phyloP scores from a whole-genome alignment of 2,888 invertebrate genomes.

The Fragum whitleyi region DNA sequence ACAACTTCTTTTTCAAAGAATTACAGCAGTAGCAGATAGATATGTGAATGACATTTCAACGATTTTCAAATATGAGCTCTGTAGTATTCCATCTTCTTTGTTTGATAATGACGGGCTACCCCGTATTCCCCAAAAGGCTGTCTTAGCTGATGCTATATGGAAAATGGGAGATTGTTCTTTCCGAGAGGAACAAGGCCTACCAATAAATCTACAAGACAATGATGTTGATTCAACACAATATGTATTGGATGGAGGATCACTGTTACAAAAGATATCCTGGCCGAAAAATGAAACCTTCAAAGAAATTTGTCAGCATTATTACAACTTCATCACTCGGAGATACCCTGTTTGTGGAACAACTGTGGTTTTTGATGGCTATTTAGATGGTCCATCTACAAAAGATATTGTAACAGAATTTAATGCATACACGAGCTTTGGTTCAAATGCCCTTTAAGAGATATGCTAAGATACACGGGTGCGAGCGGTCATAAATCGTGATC shows the following conservation, averaged over 20 bases:
- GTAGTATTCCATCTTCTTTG: conserved; percentile 32
- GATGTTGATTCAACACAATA: conserved; percentile 20
- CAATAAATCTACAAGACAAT: no score
- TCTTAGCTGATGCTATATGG: conserved; percentile 63
- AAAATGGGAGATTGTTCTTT: background rate
- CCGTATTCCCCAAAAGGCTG: conserved; percentile 56
- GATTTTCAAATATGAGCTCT: conserved; percentile 62
- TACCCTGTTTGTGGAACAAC: conserved; percentile 27
- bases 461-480: no score
- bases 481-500: no score
- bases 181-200: no score
- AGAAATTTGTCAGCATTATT: conserved; percentile 45
- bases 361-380: conserved; percentile 70
- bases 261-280: background rate
- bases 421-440: no score
- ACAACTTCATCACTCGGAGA: conserved; percentile 43
- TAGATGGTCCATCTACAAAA: conserved; percentile 50
- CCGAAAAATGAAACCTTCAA: conserved; percentile 24
- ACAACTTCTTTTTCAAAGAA: background rate
- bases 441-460: no score
- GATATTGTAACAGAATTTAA: background rate
- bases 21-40: background rate
- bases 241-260: conserved; percentile 68
- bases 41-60: background rate
- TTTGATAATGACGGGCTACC: conserved; percentile 38